Base-by-base conservation (phyloP, 2,113 vertebrate genomes). In the Pterocles burchelli region DNA sequence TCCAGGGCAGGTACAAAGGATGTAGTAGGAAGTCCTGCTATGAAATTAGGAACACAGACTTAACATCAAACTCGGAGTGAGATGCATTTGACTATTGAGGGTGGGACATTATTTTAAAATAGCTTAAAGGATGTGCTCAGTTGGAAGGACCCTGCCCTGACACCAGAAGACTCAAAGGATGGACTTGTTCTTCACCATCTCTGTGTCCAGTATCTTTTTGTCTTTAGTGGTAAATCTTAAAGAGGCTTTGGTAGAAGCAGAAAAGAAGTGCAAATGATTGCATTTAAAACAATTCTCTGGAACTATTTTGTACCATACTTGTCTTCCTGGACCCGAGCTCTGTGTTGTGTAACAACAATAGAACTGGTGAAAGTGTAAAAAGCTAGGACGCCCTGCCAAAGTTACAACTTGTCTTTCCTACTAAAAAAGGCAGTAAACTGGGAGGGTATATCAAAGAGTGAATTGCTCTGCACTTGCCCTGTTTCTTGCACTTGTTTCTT, bases 341-440 rank as follows among this genome's bases (percentile, higher is more conserved):
- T 84, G 67, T 36, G 45, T 97, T 96, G 86, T 95, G 26, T 81
- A 88, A 92, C 82, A 89, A 89, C 85, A 93, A 90, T 87, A 41
- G 91, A 89, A 78, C 68, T 87, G 76, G 86, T 81, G 80, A 36
- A 95, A 97, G 93, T 90, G 83, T 96, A 71, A 89, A 96, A 96
- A 88, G 10, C 76, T 72, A 80, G 7, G 76, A 57, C 68, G 92
- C 85, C 31, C 80, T 93, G 95, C 94, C 96, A 97, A 48, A 28
- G 61, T 72, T 57, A 75, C 86, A 81, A 90, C 91, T 97, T 93
- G 84, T 33, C 90, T 93, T 85, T 78, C 28, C 94, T 96, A 92
- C 96, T 97, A 96, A 96, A 97, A 95, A 97, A 96, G 96, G 96
- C 96, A 96, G 91, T 45, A 78, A 86, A 78, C 45, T 89, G 76